Conservation (phyloP, 2,797 vertebrate species). For the Protonibea diacanthus region DNA sequence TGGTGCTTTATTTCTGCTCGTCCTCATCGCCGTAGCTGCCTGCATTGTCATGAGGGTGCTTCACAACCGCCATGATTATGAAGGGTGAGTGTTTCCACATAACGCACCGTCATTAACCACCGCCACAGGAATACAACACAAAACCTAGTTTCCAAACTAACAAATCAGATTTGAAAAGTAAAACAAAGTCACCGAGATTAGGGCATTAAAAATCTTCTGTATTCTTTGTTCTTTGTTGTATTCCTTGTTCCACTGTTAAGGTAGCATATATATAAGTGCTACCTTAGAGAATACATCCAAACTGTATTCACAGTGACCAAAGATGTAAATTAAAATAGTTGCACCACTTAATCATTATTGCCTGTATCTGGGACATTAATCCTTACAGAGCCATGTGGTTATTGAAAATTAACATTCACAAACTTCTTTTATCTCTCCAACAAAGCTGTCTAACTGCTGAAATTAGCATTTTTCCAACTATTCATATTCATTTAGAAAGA, state of each 20-base stretch:
- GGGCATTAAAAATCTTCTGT: not conserved
- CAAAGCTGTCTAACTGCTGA: too few relatives aligned
- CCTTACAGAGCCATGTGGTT: too few relatives aligned
- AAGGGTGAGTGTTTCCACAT: slow-evolving; percentile 87
- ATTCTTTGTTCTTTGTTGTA: not conserved
- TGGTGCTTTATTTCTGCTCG: slow-evolving; percentile 87
- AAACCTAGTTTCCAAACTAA: not conserved
- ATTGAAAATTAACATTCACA: too few relatives aligned
- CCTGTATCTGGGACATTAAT: not conserved
- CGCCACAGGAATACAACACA: not conserved
- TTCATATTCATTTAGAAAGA: too few relatives aligned
- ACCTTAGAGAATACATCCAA: not conserved
- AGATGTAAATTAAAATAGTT: not conserved
- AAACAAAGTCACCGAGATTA: too few relatives aligned
- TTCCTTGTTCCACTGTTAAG: not conserved
- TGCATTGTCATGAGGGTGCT: slow-evolving; percentile 89
- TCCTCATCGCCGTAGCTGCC: slow-evolving; percentile 86
- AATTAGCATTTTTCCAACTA: too few relatives aligned
- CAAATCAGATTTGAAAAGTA: too few relatives aligned
- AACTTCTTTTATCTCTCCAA: too few relatives aligned
- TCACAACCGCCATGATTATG: slow-evolving; percentile 89
- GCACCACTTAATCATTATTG: not conserved
- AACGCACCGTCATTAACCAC: not conserved
- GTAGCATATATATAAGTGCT: too few relatives aligned
- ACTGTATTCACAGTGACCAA: not conserved